Evolutionary conservation across 2,888 invertebrate species (phyloP).

Genomic region (Leptopterna dolabrata): DNA sequence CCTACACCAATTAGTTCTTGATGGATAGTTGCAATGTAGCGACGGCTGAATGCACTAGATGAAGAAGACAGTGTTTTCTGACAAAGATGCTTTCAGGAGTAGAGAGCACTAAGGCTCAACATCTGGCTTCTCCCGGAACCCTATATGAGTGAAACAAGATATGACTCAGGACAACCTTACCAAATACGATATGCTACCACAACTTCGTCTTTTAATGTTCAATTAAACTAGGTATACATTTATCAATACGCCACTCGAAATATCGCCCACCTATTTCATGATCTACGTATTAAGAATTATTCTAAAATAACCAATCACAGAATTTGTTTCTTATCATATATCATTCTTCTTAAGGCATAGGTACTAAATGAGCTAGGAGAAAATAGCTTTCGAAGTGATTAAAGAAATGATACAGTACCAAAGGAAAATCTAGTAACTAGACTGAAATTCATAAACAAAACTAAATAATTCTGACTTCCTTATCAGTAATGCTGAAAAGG

Average conservation of each 20-base stretch:
- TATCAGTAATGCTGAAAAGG: conserved; percentile 59
- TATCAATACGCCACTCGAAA: neutral
- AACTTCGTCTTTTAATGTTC: too few relatives aligned
- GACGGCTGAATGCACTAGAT: too few relatives aligned
- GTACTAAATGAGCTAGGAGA: neutral
- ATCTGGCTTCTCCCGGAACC: too few relatives aligned
- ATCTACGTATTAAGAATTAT: neutral
- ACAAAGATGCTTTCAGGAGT: too few relatives aligned
- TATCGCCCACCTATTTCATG: neutral
- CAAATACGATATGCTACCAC: too few relatives aligned
- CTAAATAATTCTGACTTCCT: neutral
- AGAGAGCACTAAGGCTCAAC: too few relatives aligned
- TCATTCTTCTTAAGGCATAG: neutral
- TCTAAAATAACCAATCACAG: neutral
- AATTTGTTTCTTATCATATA: neutral
- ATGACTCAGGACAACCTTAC: too few relatives aligned
- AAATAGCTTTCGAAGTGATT: neutral
- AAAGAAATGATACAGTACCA: neutral
- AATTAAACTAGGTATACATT: too few relatives aligned
- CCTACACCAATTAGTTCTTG: too few relatives aligned
- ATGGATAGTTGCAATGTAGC: too few relatives aligned
- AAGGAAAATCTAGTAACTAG: neutral
- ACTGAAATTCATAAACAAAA: neutral
- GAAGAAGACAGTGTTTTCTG: too few relatives aligned
- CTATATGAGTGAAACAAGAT: too few relatives aligned